These are phyloP conservation scores for Drosophila nigricruria DNA, from an alignment of 2,888 invertebrate genomes.

Conservation along the genomic window DNA sequence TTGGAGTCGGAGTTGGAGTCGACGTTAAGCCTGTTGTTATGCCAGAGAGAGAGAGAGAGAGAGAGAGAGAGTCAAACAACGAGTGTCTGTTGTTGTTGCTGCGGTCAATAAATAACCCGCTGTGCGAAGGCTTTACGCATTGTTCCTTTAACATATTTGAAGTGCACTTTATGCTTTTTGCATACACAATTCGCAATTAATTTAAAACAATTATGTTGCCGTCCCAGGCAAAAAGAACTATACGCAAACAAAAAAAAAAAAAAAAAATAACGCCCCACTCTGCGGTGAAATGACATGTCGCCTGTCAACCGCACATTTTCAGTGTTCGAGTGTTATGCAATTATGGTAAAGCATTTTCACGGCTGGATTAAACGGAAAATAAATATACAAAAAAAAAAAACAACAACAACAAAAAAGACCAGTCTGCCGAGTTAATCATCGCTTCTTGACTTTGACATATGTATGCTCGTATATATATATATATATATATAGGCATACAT, in stretches of 20 bases:
- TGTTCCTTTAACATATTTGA: constrained; percentile 74
- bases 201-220: constrained; percentile 76
- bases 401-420: constrained; percentile 13
- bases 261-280: no score
- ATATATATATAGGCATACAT: background rate
- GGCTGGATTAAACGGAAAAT: constrained; percentile 39
- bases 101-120: constrained; percentile 77
- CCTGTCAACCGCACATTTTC: constrained; percentile 74
- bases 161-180: constrained; percentile 77
- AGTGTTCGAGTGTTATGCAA: constrained; percentile 71
- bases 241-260: constrained; percentile 13
- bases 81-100: constrained; percentile 51
- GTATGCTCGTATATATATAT: background rate
- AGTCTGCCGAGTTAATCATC: constrained; percentile 38
- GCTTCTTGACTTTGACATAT: constrained; percentile 34
- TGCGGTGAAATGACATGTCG: constrained; percentile 79
- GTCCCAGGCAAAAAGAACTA: constrained; percentile 45
- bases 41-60: constrained; percentile 7
- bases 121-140: constrained; percentile 61
- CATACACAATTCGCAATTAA: constrained; percentile 78
- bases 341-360: constrained; percentile 56
- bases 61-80: no score
- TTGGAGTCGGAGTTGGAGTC: constrained; percentile 3
- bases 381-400: background rate
- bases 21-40: constrained; percentile 44